Evolutionary conservation across 2,797 vertebrate genomes (phyloP).

Genomic region (Spinus pinus): DNA sequence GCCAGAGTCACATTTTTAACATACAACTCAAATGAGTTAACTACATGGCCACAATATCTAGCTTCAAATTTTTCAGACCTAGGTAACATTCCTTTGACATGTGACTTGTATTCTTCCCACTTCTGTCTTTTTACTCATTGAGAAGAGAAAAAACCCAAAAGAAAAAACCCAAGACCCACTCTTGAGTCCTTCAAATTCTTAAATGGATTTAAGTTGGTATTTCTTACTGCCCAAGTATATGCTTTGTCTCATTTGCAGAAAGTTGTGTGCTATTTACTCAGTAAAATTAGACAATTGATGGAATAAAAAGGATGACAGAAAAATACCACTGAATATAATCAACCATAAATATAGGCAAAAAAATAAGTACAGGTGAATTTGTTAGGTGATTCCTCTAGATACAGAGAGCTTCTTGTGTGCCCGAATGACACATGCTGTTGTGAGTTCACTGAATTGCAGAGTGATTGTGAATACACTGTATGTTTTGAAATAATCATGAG

Average conservation of each 20-base stretch:
- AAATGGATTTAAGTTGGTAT: neutral
- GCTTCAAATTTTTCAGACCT: neutral
- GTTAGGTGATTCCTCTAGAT: neutral
- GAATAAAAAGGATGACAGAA: neutral
- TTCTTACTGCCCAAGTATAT: neutral
- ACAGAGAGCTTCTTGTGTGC: neutral
- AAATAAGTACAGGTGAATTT: neutral
- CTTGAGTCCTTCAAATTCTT: neutral
- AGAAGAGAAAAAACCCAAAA: neutral
- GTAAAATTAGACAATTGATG: neutral
- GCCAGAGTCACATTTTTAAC: neutral
- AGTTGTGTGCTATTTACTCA: neutral
- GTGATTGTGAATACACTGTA: neutral
- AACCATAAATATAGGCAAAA: neutral
- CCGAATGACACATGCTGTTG: neutral
- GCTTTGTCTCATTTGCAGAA: neutral
- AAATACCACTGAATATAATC: neutral
- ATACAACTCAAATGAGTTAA: neutral
- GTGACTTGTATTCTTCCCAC: neutral
- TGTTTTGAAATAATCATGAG: neutral
- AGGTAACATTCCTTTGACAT: neutral
- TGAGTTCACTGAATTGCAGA: neutral
- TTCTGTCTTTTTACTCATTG: neutral
- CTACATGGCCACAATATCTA: neutral
- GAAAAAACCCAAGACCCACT: neutral